Base-by-base conservation (phyloP, 2,888 invertebrate genomes). In the Tipula unca region DNA sequence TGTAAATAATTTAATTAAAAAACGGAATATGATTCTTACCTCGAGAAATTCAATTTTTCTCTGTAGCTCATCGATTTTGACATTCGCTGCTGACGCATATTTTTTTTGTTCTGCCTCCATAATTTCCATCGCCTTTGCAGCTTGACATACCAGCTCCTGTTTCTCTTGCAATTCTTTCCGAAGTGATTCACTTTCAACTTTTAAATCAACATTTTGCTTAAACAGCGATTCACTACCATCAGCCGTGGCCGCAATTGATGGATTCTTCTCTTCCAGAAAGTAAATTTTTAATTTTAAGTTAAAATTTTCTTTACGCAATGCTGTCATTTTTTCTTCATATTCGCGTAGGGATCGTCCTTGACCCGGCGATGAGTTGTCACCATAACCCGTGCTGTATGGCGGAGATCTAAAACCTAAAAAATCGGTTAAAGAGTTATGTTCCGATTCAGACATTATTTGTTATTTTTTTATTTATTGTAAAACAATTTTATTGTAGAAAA, bases 251-350 rank as follows among this genome's bases (percentile, higher is more conserved):
- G 89, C 92, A 89, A 82, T 90, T 94, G 93, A 89, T 94, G 94
- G 89, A 87, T 89, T 88, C 86, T 88, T 89, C 90, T 98, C 97
- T 90, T 98, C 97, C 87, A 98, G 92, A 89, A 97, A 96, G 91
- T 96, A 98, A 88, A 98, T 95, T 85, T 97, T 93, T 88, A 98
- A 91, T 91, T 98, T 98, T 25, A 98, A 92, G 91, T 96, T 95
- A 89, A 98, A 98, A 90, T 98, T 98, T 90, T 98, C 98, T 90
- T 97, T 97, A 87, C 95, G 94, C 87, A 98, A 91, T 84, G 93
- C 93, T 85, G 94, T 94, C 87, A 98, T 92, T 90, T 97, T 95
- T 90, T 98, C 96, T 89, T 98, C 97, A 89, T 96, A 95, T 88
- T 98, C 97, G 89, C 97, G 97, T 92, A 98, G 95, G 35, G 96